Conservation (phyloP, 2,888 invertebrate species). For the Chromoteleia sp. region DNA sequence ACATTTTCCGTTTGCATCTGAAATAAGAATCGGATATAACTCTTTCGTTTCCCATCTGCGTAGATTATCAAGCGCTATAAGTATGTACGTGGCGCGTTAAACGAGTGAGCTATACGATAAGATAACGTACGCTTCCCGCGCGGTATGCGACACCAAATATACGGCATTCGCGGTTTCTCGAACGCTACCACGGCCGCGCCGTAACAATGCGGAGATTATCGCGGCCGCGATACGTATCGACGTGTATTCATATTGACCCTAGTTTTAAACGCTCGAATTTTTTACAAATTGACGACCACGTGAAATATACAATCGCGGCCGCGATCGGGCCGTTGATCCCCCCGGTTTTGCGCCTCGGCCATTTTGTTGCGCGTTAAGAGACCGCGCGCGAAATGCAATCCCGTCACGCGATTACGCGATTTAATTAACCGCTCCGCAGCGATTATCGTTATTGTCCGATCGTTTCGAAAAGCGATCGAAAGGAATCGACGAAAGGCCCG, state of each 20-base stretch:
- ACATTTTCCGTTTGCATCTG: slow-evolving; percentile 2
- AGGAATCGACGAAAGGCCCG: neutral
- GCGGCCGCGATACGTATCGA: slow-evolving; percentile 30
- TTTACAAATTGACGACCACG: slow-evolving; percentile 57
- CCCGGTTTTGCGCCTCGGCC: neutral
- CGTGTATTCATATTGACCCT: slow-evolving; percentile 59
- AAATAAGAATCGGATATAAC: slow-evolving; percentile 47
- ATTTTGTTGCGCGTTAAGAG: slow-evolving; percentile 19
- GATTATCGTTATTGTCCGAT: slow-evolving; percentile 30
- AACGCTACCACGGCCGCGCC: slow-evolving; percentile 51
- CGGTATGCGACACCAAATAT: slow-evolving; percentile 58
- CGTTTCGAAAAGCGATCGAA: slow-evolving; percentile 13
- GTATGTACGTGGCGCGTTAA: slow-evolving; percentile 55
- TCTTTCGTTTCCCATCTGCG: slow-evolving; percentile 56
- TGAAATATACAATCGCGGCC: slow-evolving; percentile 38
- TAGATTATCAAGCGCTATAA: slow-evolving; percentile 56
- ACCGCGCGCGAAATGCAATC: neutral
- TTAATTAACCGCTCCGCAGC: slow-evolving; percentile 42
- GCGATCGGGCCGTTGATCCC: slow-evolving; percentile 16
- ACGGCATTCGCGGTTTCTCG: slow-evolving; percentile 46
- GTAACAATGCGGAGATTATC: slow-evolving; percentile 62
- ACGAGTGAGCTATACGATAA: slow-evolving; percentile 61
- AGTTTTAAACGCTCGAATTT: slow-evolving; percentile 36
- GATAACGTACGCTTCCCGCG: slow-evolving; percentile 60
- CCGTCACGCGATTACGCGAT: slow-evolving; percentile 24